These are phyloP conservation scores for Plagodis dolabraria DNA, from an alignment of 2,888 invertebrate genomes.

Conservation along the genomic window DNA sequence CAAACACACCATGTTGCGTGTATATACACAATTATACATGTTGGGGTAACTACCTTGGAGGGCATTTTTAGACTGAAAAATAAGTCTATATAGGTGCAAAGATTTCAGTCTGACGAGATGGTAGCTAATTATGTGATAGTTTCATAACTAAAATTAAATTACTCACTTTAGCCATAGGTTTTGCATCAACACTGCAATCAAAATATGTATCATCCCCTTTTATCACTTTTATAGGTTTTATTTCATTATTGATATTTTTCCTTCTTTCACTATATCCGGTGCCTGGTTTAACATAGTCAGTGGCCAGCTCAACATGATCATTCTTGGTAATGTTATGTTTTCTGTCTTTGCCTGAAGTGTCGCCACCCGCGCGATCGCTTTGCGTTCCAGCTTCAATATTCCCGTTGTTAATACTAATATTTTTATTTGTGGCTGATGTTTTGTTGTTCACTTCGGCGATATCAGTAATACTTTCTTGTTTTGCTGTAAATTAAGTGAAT, in stretches of 20 bases:
- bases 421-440: not conserved
- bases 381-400: not conserved
- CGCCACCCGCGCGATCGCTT: constrained; percentile 9
- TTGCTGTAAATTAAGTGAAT: not conserved
- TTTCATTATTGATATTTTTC: constrained; percentile 33
- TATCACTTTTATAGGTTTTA: constrained; percentile 40
- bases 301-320: not conserved
- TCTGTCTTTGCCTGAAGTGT: not conserved
- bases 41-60: too few relatives aligned
- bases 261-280: not conserved
- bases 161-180: constrained; percentile 66
- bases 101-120: too few relatives aligned
- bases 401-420: not conserved
- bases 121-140: too few relatives aligned
- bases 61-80: too few relatives aligned
- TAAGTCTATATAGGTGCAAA: too few relatives aligned
- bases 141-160: too few relatives aligned
- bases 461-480: not conserved
- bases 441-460: not conserved
- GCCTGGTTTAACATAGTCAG: not conserved
- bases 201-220: constrained; percentile 61
- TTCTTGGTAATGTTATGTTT: not conserved
- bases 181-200: constrained; percentile 67
- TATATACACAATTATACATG: too few relatives aligned
- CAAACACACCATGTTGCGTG: too few relatives aligned